phyloP scores from a whole-genome alignment of 23 tunicate species.

The Corella eumyota region DNA sequence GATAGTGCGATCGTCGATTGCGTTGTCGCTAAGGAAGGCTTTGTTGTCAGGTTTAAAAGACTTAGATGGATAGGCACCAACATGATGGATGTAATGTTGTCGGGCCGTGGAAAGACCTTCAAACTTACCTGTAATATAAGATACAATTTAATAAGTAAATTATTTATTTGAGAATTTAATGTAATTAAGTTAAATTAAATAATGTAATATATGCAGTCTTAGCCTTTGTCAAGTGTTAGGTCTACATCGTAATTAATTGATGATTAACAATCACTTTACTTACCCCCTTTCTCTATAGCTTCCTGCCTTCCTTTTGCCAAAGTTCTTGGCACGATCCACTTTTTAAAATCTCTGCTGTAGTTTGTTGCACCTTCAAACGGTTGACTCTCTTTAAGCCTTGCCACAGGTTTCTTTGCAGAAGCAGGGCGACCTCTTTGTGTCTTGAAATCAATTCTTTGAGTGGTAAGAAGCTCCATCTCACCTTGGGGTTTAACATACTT shows the following conservation, averaged over 20 bases:
- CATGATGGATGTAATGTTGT: slow-evolving; percentile 39
- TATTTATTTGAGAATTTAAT: no score
- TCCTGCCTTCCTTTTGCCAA: slow-evolving; percentile 27
- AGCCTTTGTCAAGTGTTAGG: no score
- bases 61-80: slow-evolving; percentile 27
- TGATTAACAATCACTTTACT: no score
- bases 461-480: slow-evolving; percentile 55
- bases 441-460: slow-evolving; percentile 43
- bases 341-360: slow-evolving; percentile 68
- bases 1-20: slow-evolving; percentile 63
- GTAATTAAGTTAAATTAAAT: no score
- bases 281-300: slow-evolving; percentile 26
- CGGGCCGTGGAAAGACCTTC: slow-evolving; percentile 71
- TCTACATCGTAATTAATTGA: no score
- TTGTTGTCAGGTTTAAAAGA: slow-evolving; percentile 58
- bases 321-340: slow-evolving; percentile 40
- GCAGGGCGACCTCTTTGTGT: slow-evolving; percentile 35
- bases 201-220: no score
- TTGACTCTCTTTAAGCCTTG: slow-evolving; percentile 14
- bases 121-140: slow-evolving; percentile 25
- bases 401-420: slow-evolving; percentile 28
- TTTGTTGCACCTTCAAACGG: slow-evolving; percentile 70
- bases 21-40: slow-evolving; percentile 48
- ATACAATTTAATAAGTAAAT: background rate
- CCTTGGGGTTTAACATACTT: slow-evolving; percentile 54